These are phyloP conservation scores for Paradisaea rubra DNA, from an alignment of 2,113 vertebrate genomes.

Conservation along the genomic window DNA sequence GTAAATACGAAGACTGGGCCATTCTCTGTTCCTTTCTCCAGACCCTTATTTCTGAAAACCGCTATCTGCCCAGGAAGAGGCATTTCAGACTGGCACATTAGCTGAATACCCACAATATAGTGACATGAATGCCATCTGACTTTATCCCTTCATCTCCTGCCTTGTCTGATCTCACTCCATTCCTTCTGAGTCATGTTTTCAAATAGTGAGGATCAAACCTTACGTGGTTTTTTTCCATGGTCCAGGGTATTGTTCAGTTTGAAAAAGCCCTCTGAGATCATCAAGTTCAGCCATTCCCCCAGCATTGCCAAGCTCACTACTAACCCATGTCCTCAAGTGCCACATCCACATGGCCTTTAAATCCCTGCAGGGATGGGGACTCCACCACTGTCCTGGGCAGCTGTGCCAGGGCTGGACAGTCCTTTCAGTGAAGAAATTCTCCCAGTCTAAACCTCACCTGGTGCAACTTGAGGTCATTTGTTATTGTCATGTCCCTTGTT, in stretches of 20 bases:
- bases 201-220: background rate
- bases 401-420: background rate
- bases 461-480: background rate
- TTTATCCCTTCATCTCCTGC: background rate
- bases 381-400: background rate
- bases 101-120: background rate
- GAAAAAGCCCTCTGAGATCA: background rate
- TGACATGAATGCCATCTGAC: background rate
- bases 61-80: background rate
- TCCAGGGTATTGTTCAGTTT: background rate
- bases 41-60: background rate
- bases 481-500: background rate
- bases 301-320: background rate
- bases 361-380: background rate
- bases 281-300: background rate
- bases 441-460: background rate
- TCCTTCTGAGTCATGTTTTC: background rate
- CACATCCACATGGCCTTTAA: background rate
- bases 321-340: background rate
- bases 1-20: rapidly evolving
- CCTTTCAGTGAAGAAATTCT: background rate
- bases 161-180: background rate
- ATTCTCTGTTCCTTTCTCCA: background rate
- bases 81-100: background rate
- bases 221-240: background rate